phyloP scores from a whole-genome alignment of 1,140 invertebrate genomes.

The Delia radicum region DNA sequence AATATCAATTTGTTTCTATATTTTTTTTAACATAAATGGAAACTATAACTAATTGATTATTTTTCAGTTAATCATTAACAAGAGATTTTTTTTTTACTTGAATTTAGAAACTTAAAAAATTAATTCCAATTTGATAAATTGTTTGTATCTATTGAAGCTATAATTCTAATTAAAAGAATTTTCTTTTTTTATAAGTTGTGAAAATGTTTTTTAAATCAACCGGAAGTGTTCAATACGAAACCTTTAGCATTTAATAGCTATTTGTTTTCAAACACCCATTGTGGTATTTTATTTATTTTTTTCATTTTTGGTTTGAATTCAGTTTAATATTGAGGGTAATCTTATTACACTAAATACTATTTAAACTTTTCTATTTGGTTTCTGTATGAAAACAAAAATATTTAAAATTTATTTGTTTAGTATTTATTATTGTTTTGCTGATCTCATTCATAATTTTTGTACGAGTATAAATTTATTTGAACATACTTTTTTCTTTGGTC shows the following conservation, averaged over 20 bases:
- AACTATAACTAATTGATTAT: neutral
- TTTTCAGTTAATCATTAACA: neutral
- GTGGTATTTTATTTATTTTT: neutral
- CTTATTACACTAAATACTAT: neutral
- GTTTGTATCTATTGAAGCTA: neutral
- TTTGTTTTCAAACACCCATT: neutral
- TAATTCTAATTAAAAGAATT: neutral
- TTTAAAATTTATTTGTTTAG: no score
- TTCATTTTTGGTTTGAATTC: neutral
- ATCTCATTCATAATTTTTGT: neutral
- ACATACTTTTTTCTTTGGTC: no score
- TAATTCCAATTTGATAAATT: no score
- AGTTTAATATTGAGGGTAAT: neutral
- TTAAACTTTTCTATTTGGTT: neutral
- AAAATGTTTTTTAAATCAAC: no score
- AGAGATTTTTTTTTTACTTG: no score
- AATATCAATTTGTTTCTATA: no score
- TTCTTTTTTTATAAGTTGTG: no score
- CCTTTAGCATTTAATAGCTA: no score
- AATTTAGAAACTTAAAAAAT: no score
- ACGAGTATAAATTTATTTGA: no score
- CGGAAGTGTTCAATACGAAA: neutral
- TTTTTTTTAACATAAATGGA: neutral
- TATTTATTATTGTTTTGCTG: neutral
- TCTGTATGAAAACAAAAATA: neutral